phyloP scores from a whole-genome alignment of 2,888 invertebrate species.

The Eremobia ochroleuca region DNA sequence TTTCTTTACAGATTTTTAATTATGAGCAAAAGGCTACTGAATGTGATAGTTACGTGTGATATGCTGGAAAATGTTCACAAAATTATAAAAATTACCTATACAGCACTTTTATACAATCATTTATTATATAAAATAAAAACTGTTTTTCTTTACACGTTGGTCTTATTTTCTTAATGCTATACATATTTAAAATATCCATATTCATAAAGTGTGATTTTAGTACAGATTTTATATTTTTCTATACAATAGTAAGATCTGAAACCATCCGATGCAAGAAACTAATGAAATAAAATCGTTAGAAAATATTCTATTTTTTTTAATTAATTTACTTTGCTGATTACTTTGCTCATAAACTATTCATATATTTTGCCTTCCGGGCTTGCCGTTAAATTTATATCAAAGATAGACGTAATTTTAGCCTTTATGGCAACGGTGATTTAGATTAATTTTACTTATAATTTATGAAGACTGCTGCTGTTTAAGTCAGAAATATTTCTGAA shows the following conservation, averaged over 20 bases:
- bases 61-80: constrained; percentile 50
- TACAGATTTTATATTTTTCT: constrained; percentile 2
- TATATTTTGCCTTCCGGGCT: constrained; percentile 75
- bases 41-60: constrained; percentile 66
- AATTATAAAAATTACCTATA: constrained; percentile 42
- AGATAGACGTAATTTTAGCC: constrained; percentile 54
- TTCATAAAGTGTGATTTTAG: constrained; percentile 5
- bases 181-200: constrained; percentile 28
- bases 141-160: constrained; percentile 31
- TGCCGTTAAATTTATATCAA: constrained; percentile 70
- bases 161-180: constrained; percentile 46
- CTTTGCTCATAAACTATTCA: constrained; percentile 71
- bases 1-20: constrained; percentile 1
- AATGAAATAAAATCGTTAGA: constrained; percentile 18
- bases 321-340: constrained; percentile 39
- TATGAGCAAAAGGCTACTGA: constrained; percentile 16
- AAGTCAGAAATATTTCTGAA: constrained; percentile 14
- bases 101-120: constrained; percentile 32
- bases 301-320: constrained; percentile 17
- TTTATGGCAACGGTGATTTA: constrained; percentile 52
- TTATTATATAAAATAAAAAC: constrained; percentile 23
- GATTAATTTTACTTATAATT: constrained; percentile 7
- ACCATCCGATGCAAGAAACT: background rate
- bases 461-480: constrained; percentile 45
- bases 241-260: constrained; percentile 59